Conservation (phyloP, 1,140 invertebrate species). For the Eurosta solidaginis region DNA sequence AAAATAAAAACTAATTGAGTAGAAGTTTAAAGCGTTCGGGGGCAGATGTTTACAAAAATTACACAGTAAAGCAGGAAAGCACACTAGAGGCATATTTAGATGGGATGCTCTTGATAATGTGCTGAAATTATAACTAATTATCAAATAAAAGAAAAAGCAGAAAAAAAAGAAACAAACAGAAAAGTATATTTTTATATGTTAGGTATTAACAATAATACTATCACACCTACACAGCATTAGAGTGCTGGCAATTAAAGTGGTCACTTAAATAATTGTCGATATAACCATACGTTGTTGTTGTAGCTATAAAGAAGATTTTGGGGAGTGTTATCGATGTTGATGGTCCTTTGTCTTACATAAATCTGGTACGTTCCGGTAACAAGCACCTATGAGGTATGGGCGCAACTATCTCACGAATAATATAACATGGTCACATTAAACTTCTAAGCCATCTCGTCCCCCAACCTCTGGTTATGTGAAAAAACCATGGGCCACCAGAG, state of each 20-base stretch:
- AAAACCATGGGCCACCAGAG: no score
- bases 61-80: not conserved
- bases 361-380: no score
- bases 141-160: conserved; percentile 4
- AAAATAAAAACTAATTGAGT: not conserved
- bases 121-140: conserved; percentile 23
- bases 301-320: no score
- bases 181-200: not conserved
- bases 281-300: conserved; percentile 20
- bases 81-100: not conserved
- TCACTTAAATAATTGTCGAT: not conserved
- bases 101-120: not conserved
- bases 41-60: no score
- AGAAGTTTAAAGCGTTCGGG: not conserved
- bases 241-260: not conserved
- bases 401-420: no score
- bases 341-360: no score
- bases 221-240: not conserved
- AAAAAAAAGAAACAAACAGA: not conserved
- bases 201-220: not conserved
- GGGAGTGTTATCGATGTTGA: no score
- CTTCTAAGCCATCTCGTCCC: no score
- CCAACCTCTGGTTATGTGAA: no score
- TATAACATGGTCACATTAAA: no score
- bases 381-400: no score